phyloP scores from a whole-genome alignment of 2,113 vertebrate species.

The Pterocles gutturalis region DNA sequence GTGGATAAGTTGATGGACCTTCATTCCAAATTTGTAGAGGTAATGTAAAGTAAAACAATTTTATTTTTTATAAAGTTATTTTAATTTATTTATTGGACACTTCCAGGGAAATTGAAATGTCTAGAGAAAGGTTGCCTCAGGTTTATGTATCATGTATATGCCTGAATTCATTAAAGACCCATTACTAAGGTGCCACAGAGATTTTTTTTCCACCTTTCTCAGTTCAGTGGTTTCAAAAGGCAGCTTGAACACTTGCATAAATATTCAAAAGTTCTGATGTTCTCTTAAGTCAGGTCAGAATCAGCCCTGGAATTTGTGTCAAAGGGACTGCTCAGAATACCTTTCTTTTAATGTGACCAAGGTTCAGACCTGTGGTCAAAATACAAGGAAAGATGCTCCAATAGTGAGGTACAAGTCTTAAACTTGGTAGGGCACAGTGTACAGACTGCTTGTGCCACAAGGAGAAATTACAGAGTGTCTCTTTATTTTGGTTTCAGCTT shows the following conservation, averaged over 20 bases:
- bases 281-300: not conserved
- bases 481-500: not conserved
- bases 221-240: constrained; percentile 1
- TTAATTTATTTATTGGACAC: not conserved
- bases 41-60: constrained; percentile 30
- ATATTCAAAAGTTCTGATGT: constrained; percentile 18
- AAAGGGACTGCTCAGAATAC: not conserved
- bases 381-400: not conserved
- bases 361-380: not conserved
- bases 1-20: constrained; percentile 73
- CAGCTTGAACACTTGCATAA: not conserved
- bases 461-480: not conserved
- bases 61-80: not conserved
- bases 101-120: not conserved
- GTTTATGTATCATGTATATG: not conserved
- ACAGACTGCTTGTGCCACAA: not conserved
- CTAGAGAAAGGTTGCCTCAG: not conserved
- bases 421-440: not conserved
- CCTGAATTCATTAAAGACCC: not conserved
- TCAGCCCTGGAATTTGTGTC: not conserved
- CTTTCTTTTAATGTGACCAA: not conserved
- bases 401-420: not conserved
- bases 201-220: not conserved
- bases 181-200: not conserved
- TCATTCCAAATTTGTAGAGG: constrained; percentile 77